Conservation (phyloP, 2,113 vertebrate genomes). For the Rhinopomastus cyanomelas region DNA sequence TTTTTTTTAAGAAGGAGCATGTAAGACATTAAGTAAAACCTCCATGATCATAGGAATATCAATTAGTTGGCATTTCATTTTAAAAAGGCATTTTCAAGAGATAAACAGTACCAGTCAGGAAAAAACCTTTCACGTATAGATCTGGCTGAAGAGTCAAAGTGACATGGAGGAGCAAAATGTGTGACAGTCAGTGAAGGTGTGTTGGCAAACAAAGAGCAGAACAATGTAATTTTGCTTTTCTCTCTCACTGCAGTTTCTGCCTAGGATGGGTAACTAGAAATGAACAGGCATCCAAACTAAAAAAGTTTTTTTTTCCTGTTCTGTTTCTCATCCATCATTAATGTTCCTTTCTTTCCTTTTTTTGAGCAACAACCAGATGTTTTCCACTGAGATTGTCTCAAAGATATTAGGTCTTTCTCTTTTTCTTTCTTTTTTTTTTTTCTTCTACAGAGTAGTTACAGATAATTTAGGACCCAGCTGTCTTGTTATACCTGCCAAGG, state of each 20-base stretch:
- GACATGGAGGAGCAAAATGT: neutral
- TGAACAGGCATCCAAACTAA: neutral
- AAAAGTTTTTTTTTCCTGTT: neutral
- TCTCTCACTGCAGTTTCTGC: neutral
- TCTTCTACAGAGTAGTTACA: neutral
- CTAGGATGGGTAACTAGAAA: neutral
- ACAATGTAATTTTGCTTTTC: neutral
- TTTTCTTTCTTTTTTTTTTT: neutral
- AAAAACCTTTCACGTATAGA: neutral
- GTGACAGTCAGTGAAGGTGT: neutral
- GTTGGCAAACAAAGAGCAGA: neutral
- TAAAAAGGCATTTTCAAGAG: neutral
- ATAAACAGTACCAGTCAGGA: neutral
- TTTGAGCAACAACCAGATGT: neutral
- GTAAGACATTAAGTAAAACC: neutral
- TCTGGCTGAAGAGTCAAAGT: neutral
- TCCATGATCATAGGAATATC: neutral
- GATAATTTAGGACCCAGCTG: conserved; percentile 19
- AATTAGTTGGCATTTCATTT: neutral
- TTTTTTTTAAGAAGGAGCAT: neutral
- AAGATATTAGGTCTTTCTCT: neutral
- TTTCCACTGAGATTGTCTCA: conserved; percentile 13
- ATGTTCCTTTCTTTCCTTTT: neutral
- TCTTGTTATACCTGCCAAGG: neutral
- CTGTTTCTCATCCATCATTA: neutral